A percentile compares a stretch with the other conserved stretches of the same genome.
phyloP scores from a whole-genome alignment of 2,888 invertebrate genomes.

The Sepiola atlantica region DNA sequence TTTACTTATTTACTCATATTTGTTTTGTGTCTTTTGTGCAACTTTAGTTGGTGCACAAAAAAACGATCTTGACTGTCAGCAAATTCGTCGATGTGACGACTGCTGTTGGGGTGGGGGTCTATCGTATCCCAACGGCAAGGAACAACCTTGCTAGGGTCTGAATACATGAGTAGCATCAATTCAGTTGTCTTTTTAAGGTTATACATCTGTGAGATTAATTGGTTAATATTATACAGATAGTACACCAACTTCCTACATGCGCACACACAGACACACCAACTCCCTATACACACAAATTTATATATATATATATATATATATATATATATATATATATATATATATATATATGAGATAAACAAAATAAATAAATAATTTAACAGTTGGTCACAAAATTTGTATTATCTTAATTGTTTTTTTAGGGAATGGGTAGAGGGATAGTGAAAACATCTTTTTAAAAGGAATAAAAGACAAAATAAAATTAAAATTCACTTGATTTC shows the following conservation, averaged over 20 bases:
- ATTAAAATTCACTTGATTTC: not conserved
- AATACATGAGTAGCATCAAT: not conserved
- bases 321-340: no score
- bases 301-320: no score
- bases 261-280: not conserved
- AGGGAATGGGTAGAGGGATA: not conserved
- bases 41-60: not conserved
- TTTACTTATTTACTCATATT: not conserved
- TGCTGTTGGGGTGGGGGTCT: not conserved
- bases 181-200: not conserved
- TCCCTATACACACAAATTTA: not conserved
- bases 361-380: slow-evolving; percentile 13
- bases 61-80: not conserved
- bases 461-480: not conserved
- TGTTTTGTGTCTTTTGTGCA: not conserved
- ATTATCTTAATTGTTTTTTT: not conserved
- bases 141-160: not conserved
- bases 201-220: slow-evolving; percentile 16
- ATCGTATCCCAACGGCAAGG: slow-evolving; percentile 32
- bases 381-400: not conserved
- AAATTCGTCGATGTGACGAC: not conserved
- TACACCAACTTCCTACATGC: not conserved
- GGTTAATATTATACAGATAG: slow-evolving; percentile 11
- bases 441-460: not conserved
- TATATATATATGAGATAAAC: not conserved